Evolutionary conservation across 2,888 invertebrate genomes (phyloP).

Genomic region (Xylota sylvarum): DNA sequence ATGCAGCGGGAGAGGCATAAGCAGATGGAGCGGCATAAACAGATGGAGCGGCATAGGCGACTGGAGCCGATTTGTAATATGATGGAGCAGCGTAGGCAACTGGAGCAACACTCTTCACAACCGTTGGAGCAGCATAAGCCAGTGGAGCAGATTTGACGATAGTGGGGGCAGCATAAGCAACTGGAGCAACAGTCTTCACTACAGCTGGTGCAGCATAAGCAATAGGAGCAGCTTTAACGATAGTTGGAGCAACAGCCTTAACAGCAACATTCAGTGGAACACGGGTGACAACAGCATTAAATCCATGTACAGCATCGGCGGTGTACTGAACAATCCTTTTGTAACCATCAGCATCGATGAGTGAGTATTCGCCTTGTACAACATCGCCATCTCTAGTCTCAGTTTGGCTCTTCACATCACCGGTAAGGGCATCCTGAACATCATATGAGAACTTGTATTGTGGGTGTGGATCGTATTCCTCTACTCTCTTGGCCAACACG

Average conservation of each 20-base stretch:
- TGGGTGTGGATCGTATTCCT: conserved; percentile 78
- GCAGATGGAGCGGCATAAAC: conserved; percentile 65
- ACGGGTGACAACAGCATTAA: conserved; percentile 78
- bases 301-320: conserved; percentile 78
- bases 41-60: conserved; percentile 61
- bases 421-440: conserved; percentile 78
- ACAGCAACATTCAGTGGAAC: conserved; percentile 70
- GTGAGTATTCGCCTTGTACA: conserved; percentile 78
- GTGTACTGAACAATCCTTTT: conserved; percentile 78
- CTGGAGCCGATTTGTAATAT: conserved; percentile 58
- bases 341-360: conserved; percentile 79
- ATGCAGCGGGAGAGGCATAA: conserved; percentile 22
- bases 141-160: conserved; percentile 33
- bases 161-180: conserved; percentile 77
- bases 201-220: conserved; percentile 68
- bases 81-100: conserved; percentile 52
- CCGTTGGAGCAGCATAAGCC: conserved; percentile 68
- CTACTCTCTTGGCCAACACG: conserved; percentile 57
- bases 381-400: conserved; percentile 78
- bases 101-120: conserved; percentile 47
- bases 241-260: conserved; percentile 36
- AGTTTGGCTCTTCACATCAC: conserved; percentile 78
- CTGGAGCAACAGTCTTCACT: conserved; percentile 33
- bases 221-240: conserved; percentile 26
- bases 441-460: conserved; percentile 79